Conservation (phyloP, 1,140 invertebrate genomes). For the Drosophila parabipectinata region DNA sequence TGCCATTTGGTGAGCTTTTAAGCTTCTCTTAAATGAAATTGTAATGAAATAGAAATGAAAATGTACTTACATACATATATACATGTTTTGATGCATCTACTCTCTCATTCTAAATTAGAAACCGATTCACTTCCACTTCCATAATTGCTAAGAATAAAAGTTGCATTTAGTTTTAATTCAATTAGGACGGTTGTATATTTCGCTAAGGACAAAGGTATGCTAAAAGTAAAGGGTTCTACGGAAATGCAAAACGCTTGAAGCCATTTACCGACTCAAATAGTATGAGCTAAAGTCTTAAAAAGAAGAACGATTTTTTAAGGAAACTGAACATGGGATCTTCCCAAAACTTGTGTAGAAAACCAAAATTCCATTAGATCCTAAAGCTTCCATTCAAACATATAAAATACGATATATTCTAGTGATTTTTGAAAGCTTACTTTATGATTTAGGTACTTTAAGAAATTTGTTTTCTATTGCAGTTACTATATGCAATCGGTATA, state of each 20-base stretch:
- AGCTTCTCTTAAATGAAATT: constrained; percentile 81
- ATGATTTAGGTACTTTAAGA: too few relatives aligned
- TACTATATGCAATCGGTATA: too few relatives aligned
- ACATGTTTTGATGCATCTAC: constrained; percentile 68
- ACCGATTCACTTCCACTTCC: constrained; percentile 25
- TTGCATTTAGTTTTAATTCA: constrained; percentile 82
- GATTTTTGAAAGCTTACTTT: too few relatives aligned
- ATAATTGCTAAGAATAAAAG: constrained; percentile 79
- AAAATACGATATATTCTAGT: too few relatives aligned
- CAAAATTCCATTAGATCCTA: too few relatives aligned
- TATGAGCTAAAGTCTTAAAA: too few relatives aligned
- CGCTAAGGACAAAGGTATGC: constrained; percentile 18
- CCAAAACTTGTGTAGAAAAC: too few relatives aligned
- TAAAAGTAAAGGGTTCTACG: constrained; percentile 27
- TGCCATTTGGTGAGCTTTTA: constrained; percentile 78
- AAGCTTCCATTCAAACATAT: too few relatives aligned
- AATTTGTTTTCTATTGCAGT: too few relatives aligned
- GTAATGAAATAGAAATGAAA: constrained; percentile 82
- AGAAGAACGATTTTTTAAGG: too few relatives aligned
- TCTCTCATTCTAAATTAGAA: constrained; percentile 10
- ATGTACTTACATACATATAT: constrained; percentile 64
- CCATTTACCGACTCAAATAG: too few relatives aligned
- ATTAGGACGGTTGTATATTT: constrained; percentile 64
- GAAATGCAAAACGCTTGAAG: not conserved
- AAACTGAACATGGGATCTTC: too few relatives aligned